Base-by-base conservation (phyloP, 2,113 vertebrate species). In the Vidua macroura region DNA sequence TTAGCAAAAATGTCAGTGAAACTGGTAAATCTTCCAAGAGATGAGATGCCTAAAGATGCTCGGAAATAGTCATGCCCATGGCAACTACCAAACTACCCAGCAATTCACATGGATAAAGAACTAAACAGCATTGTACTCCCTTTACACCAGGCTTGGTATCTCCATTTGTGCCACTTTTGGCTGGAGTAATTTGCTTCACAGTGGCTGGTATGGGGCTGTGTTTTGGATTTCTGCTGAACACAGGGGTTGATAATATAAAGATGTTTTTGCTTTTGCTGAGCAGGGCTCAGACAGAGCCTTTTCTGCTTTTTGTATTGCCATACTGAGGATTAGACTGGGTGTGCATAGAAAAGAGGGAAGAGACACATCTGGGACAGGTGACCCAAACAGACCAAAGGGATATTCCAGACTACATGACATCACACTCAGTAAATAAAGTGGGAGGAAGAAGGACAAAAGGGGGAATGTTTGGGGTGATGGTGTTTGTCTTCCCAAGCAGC, bases 311-410 rank as follows among this genome's bases (percentile, higher is more conserved):
- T 13, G 3, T 16, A 46, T 13, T 67, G 53, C 7, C 46, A 41
- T 17, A 11, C 14, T 48, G 39, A 59, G 31, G 14, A 66, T 48
- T 43, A 51, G 43, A 73, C 22, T 73, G 28, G 13, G 16, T 37
- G 20, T n/a, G 48, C 24, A 31, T 3, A 21, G n/a, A 53, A 60
- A 68, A 89, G 39, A 48, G 30, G 13, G n/a, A 75, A 33, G 24
- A 68, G 11, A 53, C 11, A 25, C 10, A 41, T 15, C 28, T 0
- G 0, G n/a, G 46, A 48, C 20, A 22, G n/a, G 20, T 60, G 24
- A 68, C 30, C 21, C 28, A 66, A 74, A 67, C 8, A 52, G 39
- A 74, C 37, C 44, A 75, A 74, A 60, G 62, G 44, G 13, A n/a
- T 28, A 30, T 39, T 67, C 27, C 28, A 44, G 27, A 88, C 23